A percentile compares a stretch with the other conserved stretches of the same genome.
phyloP scores from a whole-genome alignment of 1,140 invertebrate genomes.

The Cryptotermes secundus region DNA sequence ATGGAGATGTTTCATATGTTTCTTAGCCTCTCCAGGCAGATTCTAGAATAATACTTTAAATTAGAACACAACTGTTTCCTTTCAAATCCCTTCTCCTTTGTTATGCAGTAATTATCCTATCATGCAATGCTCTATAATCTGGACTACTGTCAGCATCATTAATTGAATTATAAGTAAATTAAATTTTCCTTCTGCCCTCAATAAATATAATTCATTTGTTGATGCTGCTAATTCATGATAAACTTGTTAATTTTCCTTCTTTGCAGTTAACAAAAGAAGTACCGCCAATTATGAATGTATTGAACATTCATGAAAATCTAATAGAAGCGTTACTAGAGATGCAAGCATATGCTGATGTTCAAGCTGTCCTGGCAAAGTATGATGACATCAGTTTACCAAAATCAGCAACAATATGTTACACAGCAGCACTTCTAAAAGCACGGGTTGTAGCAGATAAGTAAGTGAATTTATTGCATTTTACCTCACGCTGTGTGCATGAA shows the following conservation, averaged over 20 bases:
- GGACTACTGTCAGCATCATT: no score
- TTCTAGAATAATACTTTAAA: no score
- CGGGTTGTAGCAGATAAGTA: conserved; percentile 89
- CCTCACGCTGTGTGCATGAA: neutral
- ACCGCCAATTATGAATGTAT: conserved; percentile 91
- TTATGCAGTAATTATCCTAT: no score
- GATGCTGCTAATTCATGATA: no score
- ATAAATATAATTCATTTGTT: no score
- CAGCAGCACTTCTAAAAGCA: conserved; percentile 91
- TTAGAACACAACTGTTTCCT: no score
- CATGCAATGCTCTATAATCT: no score
- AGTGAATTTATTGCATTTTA: conserved; percentile 42
- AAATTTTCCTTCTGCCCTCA: no score
- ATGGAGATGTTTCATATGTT: no score
- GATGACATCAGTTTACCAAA: conserved; percentile 95
- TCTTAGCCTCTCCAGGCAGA: no score
- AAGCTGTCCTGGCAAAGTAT: conserved; percentile 94
- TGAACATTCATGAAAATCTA: conserved; percentile 97
- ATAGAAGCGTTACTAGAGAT: conserved; percentile 94
- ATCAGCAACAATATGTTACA: conserved; percentile 97
- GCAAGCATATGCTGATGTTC: conserved; percentile 95
- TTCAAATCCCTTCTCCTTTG: no score
- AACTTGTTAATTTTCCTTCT: neutral
- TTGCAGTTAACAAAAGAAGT: conserved; percentile 91
- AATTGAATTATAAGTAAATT: no score